Conservation (phyloP, 2,888 invertebrate species). For the Morpho helenor region DNA sequence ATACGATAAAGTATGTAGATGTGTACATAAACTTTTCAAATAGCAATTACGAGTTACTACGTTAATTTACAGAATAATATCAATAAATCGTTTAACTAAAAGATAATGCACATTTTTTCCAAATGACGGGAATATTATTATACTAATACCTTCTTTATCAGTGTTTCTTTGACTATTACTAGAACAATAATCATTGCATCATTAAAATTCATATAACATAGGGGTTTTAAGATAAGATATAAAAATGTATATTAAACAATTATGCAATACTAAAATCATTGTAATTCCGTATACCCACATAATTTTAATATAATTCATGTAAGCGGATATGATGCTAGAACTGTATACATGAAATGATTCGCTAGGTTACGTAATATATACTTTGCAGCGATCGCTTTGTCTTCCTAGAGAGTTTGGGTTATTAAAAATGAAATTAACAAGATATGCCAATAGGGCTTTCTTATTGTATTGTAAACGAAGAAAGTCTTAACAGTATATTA, state of each 20-base stretch:
- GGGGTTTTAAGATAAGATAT: slow-evolving; percentile 3
- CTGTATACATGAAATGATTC: background rate
- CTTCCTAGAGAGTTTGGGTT: too few relatives aligned
- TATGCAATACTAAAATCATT: slow-evolving; percentile 8
- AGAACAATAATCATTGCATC: background rate
- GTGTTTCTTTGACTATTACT: background rate
- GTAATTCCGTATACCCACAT: slow-evolving; percentile 5
- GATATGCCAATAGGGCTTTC: too few relatives aligned
- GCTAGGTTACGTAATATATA: too few relatives aligned
- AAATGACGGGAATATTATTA: background rate
- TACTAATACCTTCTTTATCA: background rate
- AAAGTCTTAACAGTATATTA: too few relatives aligned
- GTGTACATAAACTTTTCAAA: too few relatives aligned
- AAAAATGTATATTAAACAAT: slow-evolving; percentile 8
- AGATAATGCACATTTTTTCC: slow-evolving; percentile 3
- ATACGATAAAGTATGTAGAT: too few relatives aligned
- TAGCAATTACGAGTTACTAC: too few relatives aligned
- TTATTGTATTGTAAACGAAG: too few relatives aligned
- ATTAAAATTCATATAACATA: slow-evolving; percentile 3
- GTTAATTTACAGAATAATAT: too few relatives aligned
- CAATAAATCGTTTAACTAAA: background rate
- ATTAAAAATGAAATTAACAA: too few relatives aligned
- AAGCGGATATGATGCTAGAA: background rate
- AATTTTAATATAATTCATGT: background rate
- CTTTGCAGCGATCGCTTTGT: too few relatives aligned